Base-by-base conservation (phyloP, 2,888 invertebrate genomes). In the Ectobius pallidus region DNA sequence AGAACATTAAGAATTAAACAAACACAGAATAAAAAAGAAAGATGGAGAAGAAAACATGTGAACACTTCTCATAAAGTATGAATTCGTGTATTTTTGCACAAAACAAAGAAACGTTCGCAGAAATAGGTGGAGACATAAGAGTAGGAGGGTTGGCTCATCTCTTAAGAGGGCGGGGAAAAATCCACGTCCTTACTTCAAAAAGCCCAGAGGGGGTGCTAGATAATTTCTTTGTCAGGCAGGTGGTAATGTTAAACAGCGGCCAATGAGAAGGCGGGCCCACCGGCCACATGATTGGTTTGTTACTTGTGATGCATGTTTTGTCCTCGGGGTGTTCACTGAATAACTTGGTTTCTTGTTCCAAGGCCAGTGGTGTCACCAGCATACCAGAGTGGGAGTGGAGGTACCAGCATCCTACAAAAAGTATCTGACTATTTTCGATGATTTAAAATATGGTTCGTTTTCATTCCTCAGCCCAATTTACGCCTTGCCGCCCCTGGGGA, bases 401-500 rank as follows among this genome's bases (percentile, higher is more conserved):
- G 25, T 52, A 52, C 52, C 25, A 25, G 52, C 52, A 52, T 27
- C 25, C 14, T 52, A n/a, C 20, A 52, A 42, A 44, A 44, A 65
- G 22, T 22, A 69, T 20, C 25, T 55, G 55, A 55, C 34, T 69
- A 52, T 72, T 72, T 69, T 46, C 69, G 72, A 72, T 69, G 72
- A 72, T 69, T 72, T 72, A 72, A 72, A 72, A 69, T 72, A 72
- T 62, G 69, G 69, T 69, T 70, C 62, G 70, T 70, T 70, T 70
- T 70, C 69, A 69, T 69, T 69, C 70, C 70, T 44, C 18, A 30
- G 72, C 42, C 58, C 61, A 55, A 69, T 62, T 72, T 62, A 62
- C 61, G 46, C 49, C 46, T 30, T 39, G 27, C 49, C 44, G 34
- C 69, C 69, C 72, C 69, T 39, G 34, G 69, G 72, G 69, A 39